Conservation (phyloP, 2,797 vertebrate species). For the Agapornis canus region DNA sequence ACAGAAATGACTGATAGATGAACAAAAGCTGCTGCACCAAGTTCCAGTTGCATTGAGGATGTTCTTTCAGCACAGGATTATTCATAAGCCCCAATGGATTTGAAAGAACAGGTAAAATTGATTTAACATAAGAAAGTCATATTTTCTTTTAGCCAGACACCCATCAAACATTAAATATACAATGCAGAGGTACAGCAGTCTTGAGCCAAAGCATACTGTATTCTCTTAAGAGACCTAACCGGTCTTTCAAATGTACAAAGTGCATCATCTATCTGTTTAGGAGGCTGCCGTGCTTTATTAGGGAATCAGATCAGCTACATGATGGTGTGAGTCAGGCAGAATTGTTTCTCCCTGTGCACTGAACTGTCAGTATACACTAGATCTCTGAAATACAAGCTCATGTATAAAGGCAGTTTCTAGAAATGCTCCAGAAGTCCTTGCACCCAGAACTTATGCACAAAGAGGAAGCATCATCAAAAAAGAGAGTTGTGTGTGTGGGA, state of each 20-base stretch:
- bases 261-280: not conserved
- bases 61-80: not conserved
- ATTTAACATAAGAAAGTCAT: not conserved
- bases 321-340: not conserved
- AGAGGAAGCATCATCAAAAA: not conserved
- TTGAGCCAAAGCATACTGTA: not conserved
- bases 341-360: not conserved
- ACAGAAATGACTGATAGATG: not conserved
- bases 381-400: not conserved
- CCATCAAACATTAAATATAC: not conserved
- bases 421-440: not conserved
- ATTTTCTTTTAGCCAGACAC: not conserved
- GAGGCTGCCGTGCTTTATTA: not conserved
- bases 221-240: constrained; percentile 11
- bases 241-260: constrained; percentile 23
- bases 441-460: not conserved
- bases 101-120: not conserved
- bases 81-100: not conserved
- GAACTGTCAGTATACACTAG: not conserved
- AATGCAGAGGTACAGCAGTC: not conserved
- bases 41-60: not conserved
- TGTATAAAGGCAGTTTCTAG: not conserved
- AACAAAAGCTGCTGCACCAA: not conserved
- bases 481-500: not conserved
- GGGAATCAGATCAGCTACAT: not conserved